Conservation (phyloP, 30 jellyfish, hydroid and myxozoan genomes). For the Sanderia malayensis region DNA sequence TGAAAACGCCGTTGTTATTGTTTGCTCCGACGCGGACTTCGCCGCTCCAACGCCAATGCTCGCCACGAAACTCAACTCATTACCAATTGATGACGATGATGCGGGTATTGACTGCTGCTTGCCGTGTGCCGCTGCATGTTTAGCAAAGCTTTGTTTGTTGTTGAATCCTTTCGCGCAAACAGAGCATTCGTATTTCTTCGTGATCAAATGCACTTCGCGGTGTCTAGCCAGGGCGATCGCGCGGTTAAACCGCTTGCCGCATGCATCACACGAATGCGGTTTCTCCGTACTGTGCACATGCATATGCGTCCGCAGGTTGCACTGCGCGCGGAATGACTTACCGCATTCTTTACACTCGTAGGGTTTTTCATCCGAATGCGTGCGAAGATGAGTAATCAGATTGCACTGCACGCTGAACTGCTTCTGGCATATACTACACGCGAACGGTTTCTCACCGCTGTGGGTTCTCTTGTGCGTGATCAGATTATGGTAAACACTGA, state of each 20-base stretch:
- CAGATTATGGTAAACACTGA: constrained; percentile 49
- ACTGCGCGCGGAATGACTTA: constrained; percentile 55
- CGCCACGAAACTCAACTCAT: too few relatives aligned
- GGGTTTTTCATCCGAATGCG: constrained; percentile 55
- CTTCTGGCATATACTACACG: constrained; percentile 38
- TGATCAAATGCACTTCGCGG: constrained; percentile 33
- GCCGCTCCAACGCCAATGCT: too few relatives aligned
- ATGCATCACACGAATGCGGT: constrained; percentile 42
- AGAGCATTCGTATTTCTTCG: constrained; percentile 24
- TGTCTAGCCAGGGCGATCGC: constrained; percentile 40
- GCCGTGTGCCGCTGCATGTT: constrained; percentile 37
- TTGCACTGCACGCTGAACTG: constrained; percentile 55
- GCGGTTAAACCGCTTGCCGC: constrained; percentile 52
- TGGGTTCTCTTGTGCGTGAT: constrained; percentile 42
- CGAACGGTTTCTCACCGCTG: constrained; percentile 54
- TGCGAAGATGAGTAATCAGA: constrained; percentile 52
- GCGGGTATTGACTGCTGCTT: too few relatives aligned
- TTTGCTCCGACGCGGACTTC: too few relatives aligned
- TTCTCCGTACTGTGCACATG: constrained; percentile 47
- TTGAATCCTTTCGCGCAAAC: constrained; percentile 24
- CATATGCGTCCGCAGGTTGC: constrained; percentile 57
- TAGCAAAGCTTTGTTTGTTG: constrained; percentile 20
- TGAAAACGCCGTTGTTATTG: too few relatives aligned
- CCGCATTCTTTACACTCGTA: constrained; percentile 47
- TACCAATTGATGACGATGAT: too few relatives aligned